These are phyloP conservation scores for human DNA, from an alignment of 2,113 vertebrate species.

Conservation along the genomic window GRCh38 chr5:160237001-160237500, in stretches of 20 bases:
- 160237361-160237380: neutral
- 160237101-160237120: neutral
- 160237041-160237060: neutral
- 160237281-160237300: neutral
- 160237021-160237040: neutral
- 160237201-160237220: neutral
- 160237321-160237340: neutral
- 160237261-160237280: neutral
- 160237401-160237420: neutral
- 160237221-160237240: neutral
- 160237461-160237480: neutral
- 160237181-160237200: neutral
- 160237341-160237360: neutral
- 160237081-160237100: too few species aligned
- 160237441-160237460: neutral
- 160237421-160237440: neutral
- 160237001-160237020: neutral
- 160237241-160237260: neutral
- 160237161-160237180: neutral
- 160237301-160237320: neutral
- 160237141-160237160: neutral
- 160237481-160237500: too few species aligned
- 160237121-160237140: neutral
- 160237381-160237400: neutral
- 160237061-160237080: neutral